phyloP scores from a whole-genome alignment of 2,797 vertebrate genomes.

The Sternotherus odoratus region DNA sequence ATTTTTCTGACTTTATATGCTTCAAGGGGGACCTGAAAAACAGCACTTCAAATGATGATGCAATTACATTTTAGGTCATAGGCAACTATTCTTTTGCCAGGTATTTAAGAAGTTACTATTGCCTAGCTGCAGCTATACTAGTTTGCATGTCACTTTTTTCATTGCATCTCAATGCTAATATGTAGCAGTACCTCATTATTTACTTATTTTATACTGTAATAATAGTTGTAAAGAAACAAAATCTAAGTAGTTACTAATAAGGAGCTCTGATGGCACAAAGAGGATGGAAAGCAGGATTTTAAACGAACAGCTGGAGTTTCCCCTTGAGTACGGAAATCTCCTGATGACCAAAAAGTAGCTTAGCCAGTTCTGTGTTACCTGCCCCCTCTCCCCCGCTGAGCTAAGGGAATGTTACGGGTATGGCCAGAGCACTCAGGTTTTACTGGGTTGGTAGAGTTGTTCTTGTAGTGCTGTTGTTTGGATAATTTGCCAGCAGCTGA shows the following conservation, averaged over 20 bases:
- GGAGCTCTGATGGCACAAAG: not conserved
- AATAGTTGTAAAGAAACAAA: not conserved
- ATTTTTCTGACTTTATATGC: constrained; percentile 22
- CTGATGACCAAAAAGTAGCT: not conserved
- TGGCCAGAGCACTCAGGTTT: not conserved
- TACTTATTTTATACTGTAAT: not conserved
- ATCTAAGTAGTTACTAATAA: not conserved
- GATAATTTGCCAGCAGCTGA: not conserved
- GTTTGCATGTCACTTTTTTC: not conserved
- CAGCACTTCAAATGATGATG: not conserved
- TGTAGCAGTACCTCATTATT: not conserved
- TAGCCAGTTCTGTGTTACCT: not conserved
- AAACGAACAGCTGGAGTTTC: not conserved
- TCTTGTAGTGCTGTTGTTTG: not conserved
- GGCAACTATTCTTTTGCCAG: not conserved
- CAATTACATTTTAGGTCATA: constrained; percentile 8
- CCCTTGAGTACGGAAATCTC: not conserved
- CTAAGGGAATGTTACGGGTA: not conserved
- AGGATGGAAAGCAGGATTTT: not conserved
- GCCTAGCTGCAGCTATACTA: not conserved
- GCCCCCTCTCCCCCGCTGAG: not conserved
- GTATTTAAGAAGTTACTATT: not conserved
- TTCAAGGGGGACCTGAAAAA: not conserved
- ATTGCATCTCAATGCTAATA: not conserved
- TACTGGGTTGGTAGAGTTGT: not conserved